A percentile compares a stretch with the other conserved stretches of the same genome.
Evolutionary conservation across 2,888 invertebrate species (phyloP).

Genomic region (Lottia scabra): DNA sequence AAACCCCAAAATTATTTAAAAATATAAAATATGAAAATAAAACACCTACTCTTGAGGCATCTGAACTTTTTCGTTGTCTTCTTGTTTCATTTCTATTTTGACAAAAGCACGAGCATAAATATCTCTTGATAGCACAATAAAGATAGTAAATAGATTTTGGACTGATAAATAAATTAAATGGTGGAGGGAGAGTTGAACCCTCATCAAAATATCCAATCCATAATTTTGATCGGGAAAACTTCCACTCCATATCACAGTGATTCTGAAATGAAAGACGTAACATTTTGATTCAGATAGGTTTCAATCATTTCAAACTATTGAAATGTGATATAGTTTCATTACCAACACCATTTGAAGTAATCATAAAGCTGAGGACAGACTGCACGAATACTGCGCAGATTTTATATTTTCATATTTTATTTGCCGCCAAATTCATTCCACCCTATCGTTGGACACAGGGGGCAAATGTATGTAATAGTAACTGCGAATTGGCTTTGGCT

Average conservation of each 20-base stretch:
- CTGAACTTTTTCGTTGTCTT: conserved; percentile 39
- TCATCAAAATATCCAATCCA: conserved; percentile 75
- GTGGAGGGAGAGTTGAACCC: conserved; percentile 73
- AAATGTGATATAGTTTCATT: too few species aligned
- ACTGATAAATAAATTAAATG: conserved; percentile 73
- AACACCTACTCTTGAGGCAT: conserved; percentile 49
- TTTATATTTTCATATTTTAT: too few species aligned
- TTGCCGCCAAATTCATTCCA: too few species aligned
- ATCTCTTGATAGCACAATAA: conserved; percentile 24
- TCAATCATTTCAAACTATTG: too few species aligned
- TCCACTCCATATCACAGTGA: conserved; percentile 74
- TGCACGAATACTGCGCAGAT: too few species aligned
- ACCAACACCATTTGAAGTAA: too few species aligned
- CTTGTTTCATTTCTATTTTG: background rate
- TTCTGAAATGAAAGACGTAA: conserved; percentile 65
- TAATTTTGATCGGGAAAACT: conserved; percentile 73
- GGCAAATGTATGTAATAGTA: too few species aligned
- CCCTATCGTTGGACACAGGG: too few species aligned
- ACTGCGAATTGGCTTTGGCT: too few species aligned
- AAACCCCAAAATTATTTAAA: too few species aligned
- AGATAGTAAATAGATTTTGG: conserved; percentile 70
- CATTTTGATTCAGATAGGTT: background rate
- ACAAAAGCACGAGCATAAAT: conserved; percentile 41
- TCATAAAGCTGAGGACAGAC: too few species aligned
- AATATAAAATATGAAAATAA: too few species aligned